A percentile compares a stretch with the other conserved stretches of the same genome.
phyloP scores from a whole-genome alignment of 1,140 invertebrate species.

The Meloidogyne chitwoodi region DNA sequence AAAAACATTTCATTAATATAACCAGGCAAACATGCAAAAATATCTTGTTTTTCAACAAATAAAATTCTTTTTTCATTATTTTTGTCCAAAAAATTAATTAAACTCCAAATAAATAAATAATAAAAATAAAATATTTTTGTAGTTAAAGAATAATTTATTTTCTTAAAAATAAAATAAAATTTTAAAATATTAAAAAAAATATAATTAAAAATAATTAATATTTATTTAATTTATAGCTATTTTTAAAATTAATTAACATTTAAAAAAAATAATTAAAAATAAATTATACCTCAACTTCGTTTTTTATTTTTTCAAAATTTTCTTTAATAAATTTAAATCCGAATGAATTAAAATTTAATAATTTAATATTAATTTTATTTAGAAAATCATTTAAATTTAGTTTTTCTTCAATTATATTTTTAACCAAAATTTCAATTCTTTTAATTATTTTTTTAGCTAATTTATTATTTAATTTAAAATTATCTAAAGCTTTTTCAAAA shows the following conservation, averaged over 20 bases:
- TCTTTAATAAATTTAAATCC: background rate
- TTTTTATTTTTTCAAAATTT: background rate
- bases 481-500: background rate
- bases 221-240: too few species aligned
- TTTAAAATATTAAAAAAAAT: too few species aligned
- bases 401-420: background rate
- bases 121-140: background rate
- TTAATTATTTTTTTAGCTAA: background rate
- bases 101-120: background rate
- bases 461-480: background rate
- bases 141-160: background rate
- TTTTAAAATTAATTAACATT: too few species aligned
- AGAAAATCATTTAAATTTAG: background rate
- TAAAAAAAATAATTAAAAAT: background rate
- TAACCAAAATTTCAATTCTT: background rate
- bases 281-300: background rate
- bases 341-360: background rate
- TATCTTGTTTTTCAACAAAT: background rate
- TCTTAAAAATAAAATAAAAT: background rate
- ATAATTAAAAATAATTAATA: background rate
- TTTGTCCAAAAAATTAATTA: background rate
- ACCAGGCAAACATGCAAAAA: background rate
- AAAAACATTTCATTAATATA: background rate
- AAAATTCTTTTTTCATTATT: background rate
- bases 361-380: background rate